Conservation (phyloP, 1,140 invertebrate species). For the Cotesia glomerata region DNA sequence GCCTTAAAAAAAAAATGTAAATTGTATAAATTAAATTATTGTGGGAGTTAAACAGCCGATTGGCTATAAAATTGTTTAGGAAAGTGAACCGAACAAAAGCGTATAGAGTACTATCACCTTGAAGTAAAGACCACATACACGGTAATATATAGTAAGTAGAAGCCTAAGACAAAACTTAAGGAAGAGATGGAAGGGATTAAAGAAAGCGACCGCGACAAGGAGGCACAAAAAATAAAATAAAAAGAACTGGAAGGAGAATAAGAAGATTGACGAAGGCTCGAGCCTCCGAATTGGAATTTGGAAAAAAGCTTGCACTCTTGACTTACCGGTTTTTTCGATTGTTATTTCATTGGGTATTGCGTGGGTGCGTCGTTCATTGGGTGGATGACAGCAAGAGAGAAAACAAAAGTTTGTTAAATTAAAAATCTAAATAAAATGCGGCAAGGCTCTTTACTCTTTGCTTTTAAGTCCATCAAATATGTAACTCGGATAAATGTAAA, state of each 20-base stretch:
- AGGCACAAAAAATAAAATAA: conserved; percentile 19
- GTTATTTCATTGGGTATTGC: conserved; percentile 42
- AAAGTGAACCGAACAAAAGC: no score
- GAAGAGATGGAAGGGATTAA: not conserved
- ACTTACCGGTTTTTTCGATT: conserved; percentile 50
- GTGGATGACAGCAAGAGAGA: not conserved
- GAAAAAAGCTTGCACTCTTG: conserved; percentile 36
- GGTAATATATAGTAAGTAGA: not conserved
- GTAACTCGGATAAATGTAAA: not conserved
- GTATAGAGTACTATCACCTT: no score
- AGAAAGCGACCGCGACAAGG: conserved; percentile 22
- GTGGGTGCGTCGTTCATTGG: conserved; percentile 33
- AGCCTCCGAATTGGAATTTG: conserved; percentile 28
- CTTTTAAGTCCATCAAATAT: not conserved
- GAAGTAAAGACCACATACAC: no score
- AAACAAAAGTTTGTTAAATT: not conserved
- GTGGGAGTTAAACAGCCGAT: no score
- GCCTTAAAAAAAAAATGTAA: no score
- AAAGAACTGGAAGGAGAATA: not conserved
- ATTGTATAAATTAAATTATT: no score
- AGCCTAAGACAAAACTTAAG: not conserved
- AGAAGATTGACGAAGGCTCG: not conserved
- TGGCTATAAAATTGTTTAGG: no score
- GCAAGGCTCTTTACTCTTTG: no score
- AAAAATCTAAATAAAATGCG: not conserved